Evolutionary conservation across 2,113 vertebrate species (phyloP).

Genomic region (Charadrius vociferus): DNA sequence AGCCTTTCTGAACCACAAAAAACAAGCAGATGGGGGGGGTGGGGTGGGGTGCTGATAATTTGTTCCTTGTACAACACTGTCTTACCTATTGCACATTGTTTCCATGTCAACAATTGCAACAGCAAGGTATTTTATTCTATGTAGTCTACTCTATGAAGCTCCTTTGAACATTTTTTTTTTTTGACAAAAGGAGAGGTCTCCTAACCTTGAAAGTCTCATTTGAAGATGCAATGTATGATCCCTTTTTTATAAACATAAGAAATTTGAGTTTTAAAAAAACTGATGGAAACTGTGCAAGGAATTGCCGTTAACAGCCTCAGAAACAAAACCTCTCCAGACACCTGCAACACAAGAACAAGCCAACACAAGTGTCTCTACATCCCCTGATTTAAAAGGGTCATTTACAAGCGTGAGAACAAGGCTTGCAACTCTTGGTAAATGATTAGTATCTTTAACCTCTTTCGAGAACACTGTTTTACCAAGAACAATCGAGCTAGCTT

Average conservation of each 20-base stretch:
- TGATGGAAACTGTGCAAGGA: not conserved
- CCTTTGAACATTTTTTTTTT: not conserved
- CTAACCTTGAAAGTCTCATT: not conserved
- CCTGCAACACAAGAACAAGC: not conserved
- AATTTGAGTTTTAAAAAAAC: not conserved
- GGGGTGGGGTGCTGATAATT: not conserved
- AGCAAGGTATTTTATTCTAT: not conserved
- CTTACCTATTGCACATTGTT: not conserved
- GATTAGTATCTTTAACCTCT: not conserved
- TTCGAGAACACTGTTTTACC: not conserved
- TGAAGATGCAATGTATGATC: not conserved
- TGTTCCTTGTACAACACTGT: not conserved
- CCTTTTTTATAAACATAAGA: not conserved
- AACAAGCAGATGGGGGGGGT: not conserved
- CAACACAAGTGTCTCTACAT: not conserved
- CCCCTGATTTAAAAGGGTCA: not conserved
- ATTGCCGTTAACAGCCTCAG: not conserved
- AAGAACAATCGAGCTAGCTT: not conserved
- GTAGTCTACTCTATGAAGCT: not conserved
- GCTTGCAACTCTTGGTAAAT: not conserved
- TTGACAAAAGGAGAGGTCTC: not conserved
- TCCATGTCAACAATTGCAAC: not conserved
- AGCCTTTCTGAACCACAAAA: not conserved
- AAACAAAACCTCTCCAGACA: not conserved
- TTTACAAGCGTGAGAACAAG: not conserved